A percentile compares a stretch with the other conserved stretches of the same genome.
phyloP scores from a whole-genome alignment of 2,888 invertebrate species.

The Tryphoninae sp. region DNA sequence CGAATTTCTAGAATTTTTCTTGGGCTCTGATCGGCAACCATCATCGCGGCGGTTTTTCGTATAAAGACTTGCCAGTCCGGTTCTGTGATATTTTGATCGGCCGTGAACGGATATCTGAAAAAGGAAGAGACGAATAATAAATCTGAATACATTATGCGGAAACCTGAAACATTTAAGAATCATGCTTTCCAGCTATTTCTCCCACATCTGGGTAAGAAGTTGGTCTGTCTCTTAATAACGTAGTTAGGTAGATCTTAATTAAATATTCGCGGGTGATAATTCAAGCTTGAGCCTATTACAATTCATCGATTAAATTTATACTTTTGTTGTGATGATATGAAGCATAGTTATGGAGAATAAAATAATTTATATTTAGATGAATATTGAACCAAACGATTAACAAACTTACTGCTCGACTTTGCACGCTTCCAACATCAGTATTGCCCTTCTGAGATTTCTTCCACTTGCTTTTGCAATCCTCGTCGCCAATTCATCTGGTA shows the following conservation, averaged over 20 bases:
- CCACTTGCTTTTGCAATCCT: slow-evolving; percentile 90
- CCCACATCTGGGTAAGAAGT: too few species aligned
- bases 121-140: slow-evolving; percentile 12
- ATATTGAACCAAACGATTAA: slow-evolving; percentile 5
- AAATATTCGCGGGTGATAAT: too few species aligned
- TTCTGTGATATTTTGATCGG: slow-evolving; percentile 90
- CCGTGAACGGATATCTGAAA: slow-evolving; percentile 89
- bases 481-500: slow-evolving; percentile 90
- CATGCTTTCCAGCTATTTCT: too few species aligned
- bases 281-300: too few species aligned
- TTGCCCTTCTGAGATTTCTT: slow-evolving; percentile 94
- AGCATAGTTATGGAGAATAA: neutral
- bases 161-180: too few species aligned
- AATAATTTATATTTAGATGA: neutral
- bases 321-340: too few species aligned
- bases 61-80: slow-evolving; percentile 97
- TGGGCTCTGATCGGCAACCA: slow-evolving; percentile 93
- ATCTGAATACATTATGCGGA: neutral
- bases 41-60: slow-evolving; percentile 92
- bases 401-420: slow-evolving; percentile 90
- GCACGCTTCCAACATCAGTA: slow-evolving; percentile 96
- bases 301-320: too few species aligned
- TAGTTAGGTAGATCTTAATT: too few species aligned
- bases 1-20: slow-evolving; percentile 92
- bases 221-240: too few species aligned